These are phyloP conservation scores for Tubulanus polymorphus DNA, from an alignment of 2,888 invertebrate genomes.

Conservation along the genomic window DNA sequence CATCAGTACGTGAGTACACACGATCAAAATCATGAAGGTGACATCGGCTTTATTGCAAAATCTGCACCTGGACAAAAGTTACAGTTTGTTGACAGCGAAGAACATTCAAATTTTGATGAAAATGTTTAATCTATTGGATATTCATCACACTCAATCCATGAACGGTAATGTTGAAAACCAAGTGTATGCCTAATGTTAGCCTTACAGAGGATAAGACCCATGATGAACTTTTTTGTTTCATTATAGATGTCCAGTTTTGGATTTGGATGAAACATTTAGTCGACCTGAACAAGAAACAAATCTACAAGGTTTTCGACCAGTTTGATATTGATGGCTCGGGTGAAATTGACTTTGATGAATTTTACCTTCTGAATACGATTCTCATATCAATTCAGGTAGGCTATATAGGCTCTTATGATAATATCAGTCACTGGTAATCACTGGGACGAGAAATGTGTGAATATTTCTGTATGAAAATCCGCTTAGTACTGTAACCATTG, in stretches of 20 bases:
- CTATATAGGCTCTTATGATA: too few species aligned
- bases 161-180: too few species aligned
- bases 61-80: slow-evolving; percentile 31
- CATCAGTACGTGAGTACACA: too few species aligned
- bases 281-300: slow-evolving; percentile 25
- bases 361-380: slow-evolving; percentile 40
- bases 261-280: slow-evolving; percentile 28
- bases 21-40: slow-evolving; percentile 9
- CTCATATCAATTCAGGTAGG: slow-evolving; percentile 35
- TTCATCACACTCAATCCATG: slow-evolving; percentile 24
- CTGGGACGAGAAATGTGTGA: too few species aligned
- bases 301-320: slow-evolving; percentile 36
- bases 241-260: slow-evolving; percentile 37
- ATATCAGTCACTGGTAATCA: too few species aligned
- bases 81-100: slow-evolving; percentile 30
- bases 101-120: slow-evolving; percentile 28
- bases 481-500: too few species aligned
- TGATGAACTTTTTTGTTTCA: background rate
- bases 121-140: slow-evolving; percentile 32
- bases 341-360: slow-evolving; percentile 43
- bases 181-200: background rate
- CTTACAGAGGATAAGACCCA: background rate
- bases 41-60: slow-evolving; percentile 10
- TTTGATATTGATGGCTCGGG: slow-evolving; percentile 45
- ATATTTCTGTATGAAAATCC: too few species aligned